Evolutionary conservation across 2,797 vertebrate species (phyloP).

Genomic region (Sebastes variabilis): DNA sequence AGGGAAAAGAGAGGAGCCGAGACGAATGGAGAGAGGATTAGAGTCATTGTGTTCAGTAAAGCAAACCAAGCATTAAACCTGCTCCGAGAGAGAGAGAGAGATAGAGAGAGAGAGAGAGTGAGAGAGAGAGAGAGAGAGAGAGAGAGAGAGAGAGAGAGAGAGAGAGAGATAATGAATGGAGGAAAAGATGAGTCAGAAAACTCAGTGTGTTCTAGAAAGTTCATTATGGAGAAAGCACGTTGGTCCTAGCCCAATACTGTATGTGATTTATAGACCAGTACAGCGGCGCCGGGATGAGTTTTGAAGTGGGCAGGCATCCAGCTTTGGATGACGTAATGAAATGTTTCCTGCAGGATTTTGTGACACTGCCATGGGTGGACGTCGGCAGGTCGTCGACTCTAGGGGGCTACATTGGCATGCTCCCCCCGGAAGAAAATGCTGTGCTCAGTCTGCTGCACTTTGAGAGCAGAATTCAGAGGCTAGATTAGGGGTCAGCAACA

Average conservation of each 20-base stretch:
- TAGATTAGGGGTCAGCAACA: neutral
- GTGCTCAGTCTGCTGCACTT: neutral
- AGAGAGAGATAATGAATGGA: too few species aligned
- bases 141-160: neutral
- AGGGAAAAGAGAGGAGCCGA: neutral
- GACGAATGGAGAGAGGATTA: constrained; percentile 37
- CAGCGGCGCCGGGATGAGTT: neutral
- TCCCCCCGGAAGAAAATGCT: neutral
- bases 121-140: neutral
- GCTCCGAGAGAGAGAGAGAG: neutral
- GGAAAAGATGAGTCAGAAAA: neutral
- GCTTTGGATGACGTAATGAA: too few species aligned
- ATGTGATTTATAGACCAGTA: neutral
- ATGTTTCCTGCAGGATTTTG: neutral
- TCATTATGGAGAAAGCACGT: neutral
- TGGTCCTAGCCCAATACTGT: neutral
- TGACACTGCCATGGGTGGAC: neutral
- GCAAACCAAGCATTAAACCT: constrained; percentile 41
- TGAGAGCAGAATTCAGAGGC: neutral
- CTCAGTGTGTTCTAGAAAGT: neutral
- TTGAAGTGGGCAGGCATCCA: neutral
- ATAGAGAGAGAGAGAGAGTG: neutral
- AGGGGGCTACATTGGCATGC: neutral
- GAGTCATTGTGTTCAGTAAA: constrained; percentile 40
- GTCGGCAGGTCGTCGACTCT: neutral